These are phyloP conservation scores for Apoderus coryli DNA, from an alignment of 2,888 invertebrate species.

Conservation along the genomic window DNA sequence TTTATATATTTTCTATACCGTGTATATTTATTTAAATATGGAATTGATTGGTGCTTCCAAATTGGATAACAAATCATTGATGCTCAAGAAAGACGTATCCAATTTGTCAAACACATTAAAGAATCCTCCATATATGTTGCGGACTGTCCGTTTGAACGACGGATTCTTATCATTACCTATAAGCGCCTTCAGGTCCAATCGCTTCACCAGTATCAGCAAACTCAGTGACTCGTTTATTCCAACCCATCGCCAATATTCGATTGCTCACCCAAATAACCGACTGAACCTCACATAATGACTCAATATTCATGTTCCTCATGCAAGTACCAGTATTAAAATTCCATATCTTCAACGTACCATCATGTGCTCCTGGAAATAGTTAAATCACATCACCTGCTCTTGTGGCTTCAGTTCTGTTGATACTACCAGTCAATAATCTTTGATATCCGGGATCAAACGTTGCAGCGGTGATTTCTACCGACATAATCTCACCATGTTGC, in stretches of 20 bases:
- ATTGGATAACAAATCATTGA: too few species aligned
- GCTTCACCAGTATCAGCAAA: conserved; percentile 40
- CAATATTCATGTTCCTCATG: conserved; percentile 43
- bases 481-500: conserved; percentile 48
- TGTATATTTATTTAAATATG: too few species aligned
- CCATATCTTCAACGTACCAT: conserved; percentile 72
- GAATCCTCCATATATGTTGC: too few species aligned
- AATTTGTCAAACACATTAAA: too few species aligned
- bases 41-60: too few species aligned
- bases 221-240: conserved; percentile 62
- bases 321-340: conserved; percentile 71
- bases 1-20: too few species aligned
- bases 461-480: conserved; percentile 62
- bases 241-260: conserved; percentile 63
- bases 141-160: too few species aligned
- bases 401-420: too few species aligned
- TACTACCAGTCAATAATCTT: conserved; percentile 34
- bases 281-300: conserved; percentile 35
- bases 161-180: too few species aligned
- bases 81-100: too few species aligned
- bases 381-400: too few species aligned
- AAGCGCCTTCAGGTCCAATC: conserved; percentile 33
- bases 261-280: conserved; percentile 36
- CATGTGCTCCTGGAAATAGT: conserved; percentile 51
- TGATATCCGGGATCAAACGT: conserved; percentile 59